Conservation (phyloP, 2,797 vertebrate genomes). For the Phoeniculus purpureus region DNA sequence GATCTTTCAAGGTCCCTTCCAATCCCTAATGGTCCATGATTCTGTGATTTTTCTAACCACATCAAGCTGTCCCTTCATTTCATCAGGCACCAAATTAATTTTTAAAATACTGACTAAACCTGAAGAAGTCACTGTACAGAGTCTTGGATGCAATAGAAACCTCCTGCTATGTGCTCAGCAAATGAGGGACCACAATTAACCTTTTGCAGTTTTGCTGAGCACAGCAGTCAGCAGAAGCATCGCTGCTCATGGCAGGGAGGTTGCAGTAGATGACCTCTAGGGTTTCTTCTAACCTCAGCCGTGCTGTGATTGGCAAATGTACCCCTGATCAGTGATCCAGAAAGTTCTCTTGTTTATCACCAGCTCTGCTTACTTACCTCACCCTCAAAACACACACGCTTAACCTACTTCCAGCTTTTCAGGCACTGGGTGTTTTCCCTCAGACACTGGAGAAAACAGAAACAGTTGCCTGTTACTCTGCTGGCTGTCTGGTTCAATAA, state of each 20-base stretch:
- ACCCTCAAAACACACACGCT: background rate
- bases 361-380: background rate
- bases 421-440: background rate
- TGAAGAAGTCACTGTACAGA: background rate
- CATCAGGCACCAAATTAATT: background rate
- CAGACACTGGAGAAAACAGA: background rate
- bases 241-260: too few species aligned
- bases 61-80: background rate
- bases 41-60: too few species aligned
- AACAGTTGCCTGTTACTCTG: background rate
- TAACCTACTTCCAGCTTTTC: background rate
- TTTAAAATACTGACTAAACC: background rate
- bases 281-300: too few species aligned
- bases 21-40: too few species aligned
- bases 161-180: background rate
- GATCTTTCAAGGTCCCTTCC: too few species aligned
- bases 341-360: background rate
- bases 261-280: too few species aligned
- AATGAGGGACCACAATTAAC: background rate
- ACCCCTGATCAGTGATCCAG: background rate
- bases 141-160: background rate
- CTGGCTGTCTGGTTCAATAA: background rate
- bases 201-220: background rate
- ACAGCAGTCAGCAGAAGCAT: background rate
- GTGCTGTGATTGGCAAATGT: background rate